Percentiles rank a stretch among this genome's conserved stretches.
Conservation (phyloP, 2,797 vertebrate genomes). For the Pagetopsis macropterus region DNA sequence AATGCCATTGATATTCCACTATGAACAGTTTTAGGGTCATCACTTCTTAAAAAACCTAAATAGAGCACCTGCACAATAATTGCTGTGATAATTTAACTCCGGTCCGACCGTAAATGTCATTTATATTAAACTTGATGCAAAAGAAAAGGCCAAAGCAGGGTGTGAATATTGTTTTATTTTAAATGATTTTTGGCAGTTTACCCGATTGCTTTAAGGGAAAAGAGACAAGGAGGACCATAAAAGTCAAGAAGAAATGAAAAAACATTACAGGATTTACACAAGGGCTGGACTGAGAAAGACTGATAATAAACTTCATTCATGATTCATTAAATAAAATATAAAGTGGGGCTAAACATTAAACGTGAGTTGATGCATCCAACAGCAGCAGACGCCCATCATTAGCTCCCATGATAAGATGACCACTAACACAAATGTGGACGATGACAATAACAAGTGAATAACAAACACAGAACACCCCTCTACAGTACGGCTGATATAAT, state of each 20-base stretch:
- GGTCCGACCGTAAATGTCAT: neutral
- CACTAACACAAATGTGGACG: constrained; percentile 10
- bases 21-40: neutral
- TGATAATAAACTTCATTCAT: constrained; percentile 1
- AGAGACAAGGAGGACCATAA: neutral
- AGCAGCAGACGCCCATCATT: constrained; percentile 5
- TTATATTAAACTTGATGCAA: neutral
- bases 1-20: no score
- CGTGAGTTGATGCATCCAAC: neutral
- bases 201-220: constrained; percentile 41
- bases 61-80: neutral
- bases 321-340: neutral
- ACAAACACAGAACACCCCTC: neutral
- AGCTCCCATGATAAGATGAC: constrained; percentile 4
- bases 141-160: neutral
- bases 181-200: constrained; percentile 49
- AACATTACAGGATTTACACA: constrained; percentile 18
- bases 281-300: neutral
- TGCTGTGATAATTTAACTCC: neutral
- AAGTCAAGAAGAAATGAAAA: constrained; percentile 13
- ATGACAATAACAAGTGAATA: neutral
- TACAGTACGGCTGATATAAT: constrained; percentile 44
- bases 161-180: constrained; percentile 49
- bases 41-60: neutral
- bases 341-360: neutral